Conservation (phyloP, 2,113 vertebrate species). For the Clupea harengus region DNA sequence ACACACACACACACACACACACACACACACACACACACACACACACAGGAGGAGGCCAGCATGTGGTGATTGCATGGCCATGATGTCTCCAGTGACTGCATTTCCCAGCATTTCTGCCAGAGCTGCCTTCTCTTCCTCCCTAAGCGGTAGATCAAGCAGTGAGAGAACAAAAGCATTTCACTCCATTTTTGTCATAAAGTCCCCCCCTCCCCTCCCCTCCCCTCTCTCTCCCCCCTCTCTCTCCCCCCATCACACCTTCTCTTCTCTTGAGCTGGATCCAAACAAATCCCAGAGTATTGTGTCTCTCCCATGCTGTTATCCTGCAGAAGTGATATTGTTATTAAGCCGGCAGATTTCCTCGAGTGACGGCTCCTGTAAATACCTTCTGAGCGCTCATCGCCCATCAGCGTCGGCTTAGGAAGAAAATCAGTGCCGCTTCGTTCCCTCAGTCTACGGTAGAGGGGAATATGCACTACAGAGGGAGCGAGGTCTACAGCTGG, state of each 20-base stretch:
- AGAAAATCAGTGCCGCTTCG: background rate
- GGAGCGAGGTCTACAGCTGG: background rate
- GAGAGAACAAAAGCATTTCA: background rate
- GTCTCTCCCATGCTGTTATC: conserved; percentile 18
- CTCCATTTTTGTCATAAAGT: background rate
- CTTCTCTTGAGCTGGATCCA: conserved; percentile 8
- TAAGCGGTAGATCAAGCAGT: background rate
- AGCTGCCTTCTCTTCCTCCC: background rate
- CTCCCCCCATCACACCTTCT: background rate
- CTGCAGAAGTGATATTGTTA: background rate
- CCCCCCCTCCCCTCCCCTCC: background rate
- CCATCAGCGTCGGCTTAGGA: background rate
- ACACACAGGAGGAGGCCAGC: background rate
- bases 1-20: background rate
- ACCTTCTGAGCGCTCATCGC: background rate
- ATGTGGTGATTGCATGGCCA: background rate
- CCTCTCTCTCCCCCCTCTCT: background rate
- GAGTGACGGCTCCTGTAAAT: conserved; percentile 13
- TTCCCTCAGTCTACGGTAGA: background rate
- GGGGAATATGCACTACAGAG: background rate
- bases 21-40: background rate
- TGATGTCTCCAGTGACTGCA: background rate
- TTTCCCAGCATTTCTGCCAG: background rate
- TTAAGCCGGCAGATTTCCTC: background rate
- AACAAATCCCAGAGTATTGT: conserved; percentile 4